Evolutionary conservation across 2,797 vertebrate genomes (phyloP).

Genomic region (Phaenicophaeus curvirostris): DNA sequence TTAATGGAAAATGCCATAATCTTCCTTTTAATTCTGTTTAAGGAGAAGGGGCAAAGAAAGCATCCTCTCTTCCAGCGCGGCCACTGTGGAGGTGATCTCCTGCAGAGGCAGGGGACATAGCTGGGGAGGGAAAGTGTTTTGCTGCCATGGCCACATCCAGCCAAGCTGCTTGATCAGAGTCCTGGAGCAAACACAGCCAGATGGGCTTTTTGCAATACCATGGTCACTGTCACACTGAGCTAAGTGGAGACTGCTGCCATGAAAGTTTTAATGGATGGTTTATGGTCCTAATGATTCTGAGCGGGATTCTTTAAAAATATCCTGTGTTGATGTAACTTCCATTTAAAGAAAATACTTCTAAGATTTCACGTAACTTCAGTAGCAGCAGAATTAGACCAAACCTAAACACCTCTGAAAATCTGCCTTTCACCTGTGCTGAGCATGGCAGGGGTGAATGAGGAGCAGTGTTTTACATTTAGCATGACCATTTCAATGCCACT

Average conservation of each 20-base stretch:
- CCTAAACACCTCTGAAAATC: not conserved
- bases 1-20: not conserved
- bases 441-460: not conserved
- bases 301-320: not conserved
- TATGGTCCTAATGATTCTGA: not conserved
- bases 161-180: not conserved
- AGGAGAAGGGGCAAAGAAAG: not conserved
- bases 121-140: not conserved
- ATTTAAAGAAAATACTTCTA: not conserved
- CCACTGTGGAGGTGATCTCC: not conserved
- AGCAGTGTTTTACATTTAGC: not conserved
- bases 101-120: fast-evolving
- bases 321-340: not conserved
- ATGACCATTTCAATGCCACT: not conserved
- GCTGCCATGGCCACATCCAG: not conserved
- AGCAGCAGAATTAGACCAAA: not conserved
- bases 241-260: not conserved
- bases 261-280: not conserved
- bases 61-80: not conserved
- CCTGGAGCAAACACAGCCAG: not conserved
- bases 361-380: not conserved
- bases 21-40: not conserved
- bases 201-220: not conserved
- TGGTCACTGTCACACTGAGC: not conserved
- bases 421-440: not conserved